phyloP scores from a whole-genome alignment of 2,797 vertebrate species.

The Nyctalus aviator region DNA sequence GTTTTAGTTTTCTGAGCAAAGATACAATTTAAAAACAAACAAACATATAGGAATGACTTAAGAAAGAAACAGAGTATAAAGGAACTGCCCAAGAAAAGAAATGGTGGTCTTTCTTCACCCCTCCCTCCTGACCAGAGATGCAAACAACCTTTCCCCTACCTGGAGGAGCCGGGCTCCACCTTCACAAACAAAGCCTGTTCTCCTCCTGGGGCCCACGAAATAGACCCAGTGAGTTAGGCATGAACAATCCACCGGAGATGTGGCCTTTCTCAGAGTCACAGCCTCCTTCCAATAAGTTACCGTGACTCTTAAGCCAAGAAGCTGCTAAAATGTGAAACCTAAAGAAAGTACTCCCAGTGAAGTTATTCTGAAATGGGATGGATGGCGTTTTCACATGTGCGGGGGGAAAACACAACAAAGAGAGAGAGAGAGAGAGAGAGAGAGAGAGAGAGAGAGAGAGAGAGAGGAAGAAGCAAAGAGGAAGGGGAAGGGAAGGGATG shows the following conservation, averaged over 20 bases:
- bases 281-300: constrained; percentile 22
- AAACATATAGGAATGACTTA: background rate
- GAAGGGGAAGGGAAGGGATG: background rate
- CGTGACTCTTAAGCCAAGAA: constrained; percentile 44
- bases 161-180: background rate
- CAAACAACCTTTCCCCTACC: background rate
- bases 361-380: background rate
- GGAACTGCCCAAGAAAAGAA: background rate
- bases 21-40: background rate
- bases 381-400: background rate
- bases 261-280: constrained; percentile 31
- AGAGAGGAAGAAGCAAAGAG: fast-evolving
- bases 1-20: constrained; percentile 18
- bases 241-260: background rate
- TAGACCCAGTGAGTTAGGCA: background rate
- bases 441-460: too few relatives aligned
- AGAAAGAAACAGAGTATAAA: background rate
- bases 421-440: too few relatives aligned
- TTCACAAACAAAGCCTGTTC: constrained; percentile 43
- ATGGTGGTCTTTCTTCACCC: background rate
- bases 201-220: constrained; percentile 41
- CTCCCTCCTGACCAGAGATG: background rate
- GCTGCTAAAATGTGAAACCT: constrained; percentile 41
- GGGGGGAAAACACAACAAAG: background rate
- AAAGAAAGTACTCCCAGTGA: constrained; percentile 20